Evolutionary conservation across 2,888 invertebrate genomes (phyloP), one percentile per base, ranked within the genome.

Genomic region (Microdon myrmicae): DNA sequence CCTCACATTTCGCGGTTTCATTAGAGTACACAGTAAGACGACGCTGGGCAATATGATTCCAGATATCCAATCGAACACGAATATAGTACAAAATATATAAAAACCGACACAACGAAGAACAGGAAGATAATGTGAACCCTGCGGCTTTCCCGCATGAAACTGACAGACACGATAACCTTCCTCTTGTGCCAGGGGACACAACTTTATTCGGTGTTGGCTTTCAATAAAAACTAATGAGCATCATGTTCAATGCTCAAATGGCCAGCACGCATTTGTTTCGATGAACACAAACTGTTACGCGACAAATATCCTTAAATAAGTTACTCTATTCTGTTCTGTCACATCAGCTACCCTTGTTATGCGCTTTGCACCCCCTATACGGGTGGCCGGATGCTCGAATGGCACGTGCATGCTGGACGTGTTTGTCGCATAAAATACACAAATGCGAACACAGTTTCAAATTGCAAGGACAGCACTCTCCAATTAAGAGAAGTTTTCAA

Each of bases 401-500:
- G n/a, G 35, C n/a, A n/a, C 64, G 64, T 64, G 60, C 29, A 37
- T 32, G 13, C 26, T 7, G 12, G n/a, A n/a, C n/a, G n/a, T n/a
- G n/a, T n/a, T n/a, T n/a, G n/a, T n/a, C 19, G 10, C 41, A 35
- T 19, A 48, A 34, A 59, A 32, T 54, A 48, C 12, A 25, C 37
- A 31, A 47, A 61, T 38, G 20, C 41, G 19, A 8, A 51, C 26
- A 64, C 64, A 53, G 64, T 64, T 58, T 64, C 64, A 26, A 47
- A 53, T 51, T 51, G 37, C 20, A 37, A 35, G 47, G 19, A 48
- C 54, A 32, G 41, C 56, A 51, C 51, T 58, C 64, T 64, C 58
- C 64, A 64, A 64, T 64, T 64, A 64, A 64, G 64, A 51, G 22
- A 49, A 58, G 64, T 64, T 64, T 64, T 64, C 64, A 64, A 64